Conservation (phyloP, 1,140 invertebrate species). For the Trachelipus rathkii region DNA sequence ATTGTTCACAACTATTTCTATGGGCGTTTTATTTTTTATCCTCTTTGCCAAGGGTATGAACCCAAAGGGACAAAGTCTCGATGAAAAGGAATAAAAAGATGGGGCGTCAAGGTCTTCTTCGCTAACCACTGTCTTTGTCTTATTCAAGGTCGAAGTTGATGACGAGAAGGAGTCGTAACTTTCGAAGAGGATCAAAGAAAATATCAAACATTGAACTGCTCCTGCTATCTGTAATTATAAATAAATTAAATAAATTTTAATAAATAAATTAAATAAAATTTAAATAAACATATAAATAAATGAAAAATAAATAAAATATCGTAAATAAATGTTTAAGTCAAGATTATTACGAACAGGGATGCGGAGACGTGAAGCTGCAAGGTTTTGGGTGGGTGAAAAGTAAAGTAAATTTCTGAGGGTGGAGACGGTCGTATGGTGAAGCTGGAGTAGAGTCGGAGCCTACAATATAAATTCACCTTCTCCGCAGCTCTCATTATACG, state of each 20-base stretch:
- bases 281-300: no score
- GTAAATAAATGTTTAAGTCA: no score
- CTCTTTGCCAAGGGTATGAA: constrained; percentile 15
- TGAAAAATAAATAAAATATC: no score
- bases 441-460: no score
- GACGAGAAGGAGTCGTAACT: constrained; percentile 25
- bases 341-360: no score
- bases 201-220: constrained; percentile 18
- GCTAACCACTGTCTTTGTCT: neutral
- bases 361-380: no score
- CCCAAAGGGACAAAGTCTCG: constrained; percentile 22
- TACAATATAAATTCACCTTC: no score
- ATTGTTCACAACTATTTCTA: no score
- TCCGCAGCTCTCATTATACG: no score
- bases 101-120: constrained; percentile 13
- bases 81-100: constrained; percentile 26
- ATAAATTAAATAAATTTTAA: neutral
- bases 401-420: no score
- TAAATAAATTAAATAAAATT: neutral
- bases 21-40: neutral
- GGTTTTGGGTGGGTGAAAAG: no score
- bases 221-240: constrained; percentile 9
- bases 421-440: no score
- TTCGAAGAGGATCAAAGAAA: constrained; percentile 19
- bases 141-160: constrained; percentile 14